These are phyloP conservation scores for Psococerastis gibbosa DNA, from an alignment of 2,888 invertebrate genomes.

Conservation along the genomic window DNA sequence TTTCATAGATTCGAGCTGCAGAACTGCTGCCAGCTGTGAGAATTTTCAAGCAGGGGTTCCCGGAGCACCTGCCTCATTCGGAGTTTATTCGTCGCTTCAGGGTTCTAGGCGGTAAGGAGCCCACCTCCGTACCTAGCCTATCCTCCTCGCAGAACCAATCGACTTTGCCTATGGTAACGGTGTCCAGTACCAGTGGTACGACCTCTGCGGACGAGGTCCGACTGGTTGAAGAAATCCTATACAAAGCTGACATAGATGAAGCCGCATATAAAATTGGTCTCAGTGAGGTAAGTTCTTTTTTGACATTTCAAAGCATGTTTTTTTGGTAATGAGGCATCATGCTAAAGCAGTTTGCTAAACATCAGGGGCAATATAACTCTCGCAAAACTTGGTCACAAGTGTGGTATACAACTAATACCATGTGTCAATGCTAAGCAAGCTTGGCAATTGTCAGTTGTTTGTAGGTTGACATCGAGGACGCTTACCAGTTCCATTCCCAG, in stretches of 20 bases:
- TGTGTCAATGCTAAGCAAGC: too few species aligned
- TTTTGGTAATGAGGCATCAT: too few species aligned
- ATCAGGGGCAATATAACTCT: too few species aligned
- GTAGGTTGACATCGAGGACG: too few species aligned
- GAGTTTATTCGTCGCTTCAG: constrained; percentile 78
- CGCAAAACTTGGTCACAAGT: too few species aligned
- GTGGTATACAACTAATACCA: too few species aligned
- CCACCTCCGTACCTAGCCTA: constrained; percentile 17
- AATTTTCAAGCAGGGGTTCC: constrained; percentile 83
- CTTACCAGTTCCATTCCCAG: too few species aligned
- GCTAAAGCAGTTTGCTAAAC: too few species aligned
- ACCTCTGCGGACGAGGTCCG: constrained; percentile 33
- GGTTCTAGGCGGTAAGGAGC: constrained; percentile 30
- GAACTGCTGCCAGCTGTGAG: constrained; percentile 79
- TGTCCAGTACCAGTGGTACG: background rate
- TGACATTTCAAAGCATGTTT: too few species aligned
- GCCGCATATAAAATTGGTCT: constrained; percentile 77
- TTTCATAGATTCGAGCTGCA: constrained; percentile 75
- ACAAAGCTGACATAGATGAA: constrained; percentile 64
- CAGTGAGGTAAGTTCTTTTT: constrained; percentile 75
- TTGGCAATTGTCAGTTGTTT: too few species aligned
- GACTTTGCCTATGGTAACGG: background rate
- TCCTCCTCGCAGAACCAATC: background rate
- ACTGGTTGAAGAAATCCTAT: constrained; percentile 66
- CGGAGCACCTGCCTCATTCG: constrained; percentile 70